A percentile compares a stretch with the other conserved stretches of the same genome.
These are phyloP conservation scores for Callipepla squamata DNA, from an alignment of 2,113 vertebrate genomes.

Conservation along the genomic window DNA sequence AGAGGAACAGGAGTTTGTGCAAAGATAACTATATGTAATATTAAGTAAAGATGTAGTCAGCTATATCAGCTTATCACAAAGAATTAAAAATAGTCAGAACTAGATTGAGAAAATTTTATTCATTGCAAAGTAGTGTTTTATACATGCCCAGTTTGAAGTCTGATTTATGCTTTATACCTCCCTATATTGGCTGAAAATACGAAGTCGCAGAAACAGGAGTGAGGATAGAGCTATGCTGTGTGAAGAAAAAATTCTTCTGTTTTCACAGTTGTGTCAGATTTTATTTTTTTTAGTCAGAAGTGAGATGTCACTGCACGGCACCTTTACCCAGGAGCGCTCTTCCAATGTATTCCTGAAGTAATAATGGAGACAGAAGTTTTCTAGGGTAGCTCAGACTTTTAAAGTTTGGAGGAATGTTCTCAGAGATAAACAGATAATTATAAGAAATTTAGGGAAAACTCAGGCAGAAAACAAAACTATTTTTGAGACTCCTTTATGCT, in stretches of 20 bases:
- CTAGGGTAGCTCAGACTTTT: not conserved
- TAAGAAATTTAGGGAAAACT: not conserved
- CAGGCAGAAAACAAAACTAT: not conserved
- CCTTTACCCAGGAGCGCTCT: rapidly evolving
- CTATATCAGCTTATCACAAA: not conserved
- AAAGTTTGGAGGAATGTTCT: not conserved
- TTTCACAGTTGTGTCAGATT: not conserved
- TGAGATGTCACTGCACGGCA: rapidly evolving
- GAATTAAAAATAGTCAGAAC: not conserved
- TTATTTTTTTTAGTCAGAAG: not conserved
- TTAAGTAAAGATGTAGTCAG: not conserved
- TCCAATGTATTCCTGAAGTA: not conserved
- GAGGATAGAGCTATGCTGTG: not conserved
- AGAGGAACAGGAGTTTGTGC: not conserved
- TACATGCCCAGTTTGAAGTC: not conserved
- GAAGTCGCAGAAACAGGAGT: not conserved
- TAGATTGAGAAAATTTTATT: not conserved
- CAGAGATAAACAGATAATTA: not conserved
- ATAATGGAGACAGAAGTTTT: not conserved
- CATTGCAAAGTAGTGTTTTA: not conserved
- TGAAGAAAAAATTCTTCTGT: not conserved
- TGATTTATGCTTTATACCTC: not conserved
- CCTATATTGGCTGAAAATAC: not conserved
- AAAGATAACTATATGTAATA: not conserved
- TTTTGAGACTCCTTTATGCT: not conserved